These are phyloP conservation scores for Alsophila aescularia DNA, from an alignment of 2,888 invertebrate species.

Conservation along the genomic window DNA sequence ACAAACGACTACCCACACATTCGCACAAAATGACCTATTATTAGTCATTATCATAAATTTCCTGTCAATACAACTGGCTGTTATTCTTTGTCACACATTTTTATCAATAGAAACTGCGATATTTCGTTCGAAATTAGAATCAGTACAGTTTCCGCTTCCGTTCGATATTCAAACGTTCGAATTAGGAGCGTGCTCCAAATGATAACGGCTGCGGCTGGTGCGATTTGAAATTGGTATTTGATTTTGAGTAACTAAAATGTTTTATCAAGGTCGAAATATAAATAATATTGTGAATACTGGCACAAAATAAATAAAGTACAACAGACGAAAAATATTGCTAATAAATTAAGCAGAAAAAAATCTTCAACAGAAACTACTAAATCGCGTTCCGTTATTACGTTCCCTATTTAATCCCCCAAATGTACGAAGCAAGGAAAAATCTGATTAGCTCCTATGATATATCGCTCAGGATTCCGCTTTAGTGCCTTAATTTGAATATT, in stretches of 20 bases:
- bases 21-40: slow-evolving; percentile 64
- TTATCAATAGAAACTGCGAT: slow-evolving; percentile 82
- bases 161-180: slow-evolving; percentile 77
- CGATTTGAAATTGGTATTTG: slow-evolving; percentile 32
- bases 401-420: slow-evolving; percentile 42
- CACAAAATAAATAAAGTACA: slow-evolving; percentile 4
- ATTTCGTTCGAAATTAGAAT: slow-evolving; percentile 82
- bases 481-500: slow-evolving; percentile 83
- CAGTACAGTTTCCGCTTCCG: slow-evolving; percentile 83
- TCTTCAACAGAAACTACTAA: slow-evolving; percentile 36
- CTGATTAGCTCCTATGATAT: slow-evolving; percentile 73
- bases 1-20: slow-evolving; percentile 44
- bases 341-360: slow-evolving; percentile 31
- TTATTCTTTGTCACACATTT: slow-evolving; percentile 60
- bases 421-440: slow-evolving; percentile 43
- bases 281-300: not conserved
- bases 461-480: slow-evolving; percentile 76
- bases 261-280: not conserved
- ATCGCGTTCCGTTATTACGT: slow-evolving; percentile 34
- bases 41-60: slow-evolving; percentile 77
- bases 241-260: not conserved
- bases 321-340: not conserved
- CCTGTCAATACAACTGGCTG: slow-evolving; percentile 74
- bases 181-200: slow-evolving; percentile 76
- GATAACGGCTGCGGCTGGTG: slow-evolving; percentile 65